Conservation (phyloP, 2,113 vertebrate genomes). For the Hippolais icterina region DNA sequence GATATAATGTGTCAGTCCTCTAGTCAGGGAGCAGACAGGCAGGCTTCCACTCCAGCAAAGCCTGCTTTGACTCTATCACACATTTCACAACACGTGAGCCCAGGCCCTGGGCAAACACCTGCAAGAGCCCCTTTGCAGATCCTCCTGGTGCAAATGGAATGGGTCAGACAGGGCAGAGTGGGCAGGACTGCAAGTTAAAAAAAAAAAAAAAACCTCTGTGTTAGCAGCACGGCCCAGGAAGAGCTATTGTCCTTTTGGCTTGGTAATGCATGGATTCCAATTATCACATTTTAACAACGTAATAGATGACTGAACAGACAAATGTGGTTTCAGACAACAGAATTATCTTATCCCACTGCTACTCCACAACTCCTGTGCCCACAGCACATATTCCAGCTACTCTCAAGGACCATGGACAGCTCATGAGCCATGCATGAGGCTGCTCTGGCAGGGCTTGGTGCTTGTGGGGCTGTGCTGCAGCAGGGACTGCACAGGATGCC, state of each 20-base stretch:
- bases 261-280: too few relatives aligned
- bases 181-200: neutral
- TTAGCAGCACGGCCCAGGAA: neutral
- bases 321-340: too few relatives aligned
- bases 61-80: neutral
- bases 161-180: accelerated
- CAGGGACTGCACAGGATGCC: neutral
- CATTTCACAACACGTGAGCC: accelerated
- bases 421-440: accelerated
- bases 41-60: neutral
- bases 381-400: too few relatives aligned
- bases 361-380: too few relatives aligned
- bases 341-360: too few relatives aligned
- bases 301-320: too few relatives aligned
- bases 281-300: too few relatives aligned
- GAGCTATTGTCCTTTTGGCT: too few relatives aligned
- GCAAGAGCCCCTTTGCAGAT: neutral
- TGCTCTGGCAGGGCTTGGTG: neutral
- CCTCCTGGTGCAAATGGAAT: neutral
- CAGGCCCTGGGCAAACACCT: neutral
- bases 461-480: neutral
- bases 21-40: neutral
- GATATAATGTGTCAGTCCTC: neutral
- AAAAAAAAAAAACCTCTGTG: neutral
- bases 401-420: accelerated